A percentile compares a stretch with the other conserved stretches of the same genome.
Evolutionary conservation across 1,140 invertebrate genomes (phyloP).

Genomic region (Drosophila sucinea): DNA sequence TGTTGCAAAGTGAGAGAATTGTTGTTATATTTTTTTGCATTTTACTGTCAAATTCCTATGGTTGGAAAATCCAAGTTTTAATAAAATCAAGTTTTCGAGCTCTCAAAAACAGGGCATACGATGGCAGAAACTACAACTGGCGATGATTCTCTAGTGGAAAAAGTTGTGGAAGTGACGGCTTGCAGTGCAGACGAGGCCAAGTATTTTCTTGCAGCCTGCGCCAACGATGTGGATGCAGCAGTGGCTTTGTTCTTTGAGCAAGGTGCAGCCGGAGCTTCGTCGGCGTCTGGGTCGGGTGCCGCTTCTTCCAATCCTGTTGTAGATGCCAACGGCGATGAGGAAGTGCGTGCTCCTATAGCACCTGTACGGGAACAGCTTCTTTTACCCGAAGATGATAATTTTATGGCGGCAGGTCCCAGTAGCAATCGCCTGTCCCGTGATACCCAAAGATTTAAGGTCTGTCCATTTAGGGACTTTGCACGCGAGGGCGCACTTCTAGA

Average conservation of each 20-base stretch:
- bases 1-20: neutral
- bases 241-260: slow-evolving; percentile 76
- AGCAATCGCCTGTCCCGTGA: slow-evolving; percentile 53
- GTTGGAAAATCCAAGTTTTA: neutral
- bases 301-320: slow-evolving; percentile 25
- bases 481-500: slow-evolving; percentile 75
- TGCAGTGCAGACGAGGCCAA: slow-evolving; percentile 68
- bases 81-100: slow-evolving; percentile 4
- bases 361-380: slow-evolving; percentile 79
- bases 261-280: slow-evolving; percentile 38
- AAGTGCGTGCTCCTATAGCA: slow-evolving; percentile 80
- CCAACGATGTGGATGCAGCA: slow-evolving; percentile 74
- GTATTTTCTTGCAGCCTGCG: slow-evolving; percentile 72
- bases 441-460: slow-evolving; percentile 69
- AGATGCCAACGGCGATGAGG: slow-evolving; percentile 54
- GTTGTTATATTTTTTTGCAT: slow-evolving; percentile 4
- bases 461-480: slow-evolving; percentile 78
- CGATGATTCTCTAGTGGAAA: slow-evolving; percentile 56
- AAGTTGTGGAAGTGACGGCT: slow-evolving; percentile 73
- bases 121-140: slow-evolving; percentile 20
- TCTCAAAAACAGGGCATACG: slow-evolving; percentile 57
- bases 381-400: slow-evolving; percentile 80
- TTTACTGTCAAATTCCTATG: slow-evolving; percentile 4
- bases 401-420: slow-evolving; percentile 51
- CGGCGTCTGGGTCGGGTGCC: slow-evolving; percentile 13